Percentiles rank a stretch among this genome's conserved stretches.
Conservation (phyloP, 2,113 vertebrate genomes). For the Epinephelus lanceolatus region DNA sequence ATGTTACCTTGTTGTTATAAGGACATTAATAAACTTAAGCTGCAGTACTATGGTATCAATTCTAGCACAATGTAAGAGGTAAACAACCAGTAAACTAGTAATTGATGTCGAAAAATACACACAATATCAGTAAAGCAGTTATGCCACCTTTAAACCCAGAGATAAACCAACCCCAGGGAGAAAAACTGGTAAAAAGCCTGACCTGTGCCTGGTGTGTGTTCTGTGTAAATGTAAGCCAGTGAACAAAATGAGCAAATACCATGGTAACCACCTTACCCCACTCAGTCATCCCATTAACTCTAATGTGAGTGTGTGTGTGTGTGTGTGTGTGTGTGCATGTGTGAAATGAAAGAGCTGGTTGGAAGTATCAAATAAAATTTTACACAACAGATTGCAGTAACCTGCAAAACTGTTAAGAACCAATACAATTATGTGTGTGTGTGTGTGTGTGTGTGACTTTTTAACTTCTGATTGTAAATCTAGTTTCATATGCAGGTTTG, state of each 20-base stretch:
- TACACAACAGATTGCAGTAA: background rate
- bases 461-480: background rate
- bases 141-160: background rate
- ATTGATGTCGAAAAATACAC: background rate
- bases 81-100: background rate
- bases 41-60: background rate
- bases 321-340: background rate
- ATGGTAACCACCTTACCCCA: constrained; percentile 15
- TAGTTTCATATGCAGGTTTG: background rate
- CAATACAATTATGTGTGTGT: background rate
- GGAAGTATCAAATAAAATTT: background rate
- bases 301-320: background rate
- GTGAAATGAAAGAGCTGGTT: background rate
- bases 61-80: background rate
- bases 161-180: background rate
- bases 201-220: background rate
- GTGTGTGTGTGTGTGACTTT: background rate
- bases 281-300: constrained; percentile 20
- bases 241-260: constrained; percentile 24
- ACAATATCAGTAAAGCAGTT: background rate
- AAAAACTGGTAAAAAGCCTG: background rate
- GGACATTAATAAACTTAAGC: background rate
- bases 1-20: background rate
- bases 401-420: background rate
- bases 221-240: constrained; percentile 13